A percentile compares a stretch with the other conserved stretches of the same genome.
Evolutionary conservation across 2,113 vertebrate genomes (phyloP).

Genomic region (Megaceryle maxima): DNA sequence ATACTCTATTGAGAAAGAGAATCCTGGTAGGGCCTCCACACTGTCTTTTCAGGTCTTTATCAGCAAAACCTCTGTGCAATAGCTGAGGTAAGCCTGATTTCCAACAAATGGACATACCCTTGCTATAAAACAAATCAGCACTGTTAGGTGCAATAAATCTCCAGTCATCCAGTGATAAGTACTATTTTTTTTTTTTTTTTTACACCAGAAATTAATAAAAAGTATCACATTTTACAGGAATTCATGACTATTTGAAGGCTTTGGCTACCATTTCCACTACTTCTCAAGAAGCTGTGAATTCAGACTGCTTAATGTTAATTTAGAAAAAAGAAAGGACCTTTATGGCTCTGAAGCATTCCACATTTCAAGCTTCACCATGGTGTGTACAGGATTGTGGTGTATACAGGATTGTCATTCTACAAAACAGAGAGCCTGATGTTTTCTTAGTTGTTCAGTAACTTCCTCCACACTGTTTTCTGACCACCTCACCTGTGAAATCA

Average conservation of each 20-base stretch:
- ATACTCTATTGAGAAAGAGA: neutral
- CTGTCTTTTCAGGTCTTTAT: neutral
- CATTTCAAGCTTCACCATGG: neutral
- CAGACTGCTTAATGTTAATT: neutral
- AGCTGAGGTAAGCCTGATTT: neutral
- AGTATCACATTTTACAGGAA: neutral
- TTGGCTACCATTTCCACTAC: neutral
- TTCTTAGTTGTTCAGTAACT: neutral
- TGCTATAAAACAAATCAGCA: neutral
- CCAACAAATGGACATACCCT: neutral
- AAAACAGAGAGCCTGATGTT: accelerated
- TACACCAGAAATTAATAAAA: neutral
- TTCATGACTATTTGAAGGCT: neutral
- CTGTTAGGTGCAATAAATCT: neutral
- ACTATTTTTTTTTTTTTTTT: neutral
- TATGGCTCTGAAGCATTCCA: neutral
- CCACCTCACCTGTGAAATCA: slow-evolving; percentile 86
- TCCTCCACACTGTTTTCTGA: neutral
- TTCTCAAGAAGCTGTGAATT: neutral
- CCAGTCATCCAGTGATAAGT: neutral
- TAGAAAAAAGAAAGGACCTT: neutral
- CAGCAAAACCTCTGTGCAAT: neutral
- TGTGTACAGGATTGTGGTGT: neutral
- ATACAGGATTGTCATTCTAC: accelerated
- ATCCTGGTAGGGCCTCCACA: neutral